Percentiles rank a stretch among this genome's conserved stretches.
Conservation (phyloP, 2,888 invertebrate species). For the Hydraecia micacea region DNA sequence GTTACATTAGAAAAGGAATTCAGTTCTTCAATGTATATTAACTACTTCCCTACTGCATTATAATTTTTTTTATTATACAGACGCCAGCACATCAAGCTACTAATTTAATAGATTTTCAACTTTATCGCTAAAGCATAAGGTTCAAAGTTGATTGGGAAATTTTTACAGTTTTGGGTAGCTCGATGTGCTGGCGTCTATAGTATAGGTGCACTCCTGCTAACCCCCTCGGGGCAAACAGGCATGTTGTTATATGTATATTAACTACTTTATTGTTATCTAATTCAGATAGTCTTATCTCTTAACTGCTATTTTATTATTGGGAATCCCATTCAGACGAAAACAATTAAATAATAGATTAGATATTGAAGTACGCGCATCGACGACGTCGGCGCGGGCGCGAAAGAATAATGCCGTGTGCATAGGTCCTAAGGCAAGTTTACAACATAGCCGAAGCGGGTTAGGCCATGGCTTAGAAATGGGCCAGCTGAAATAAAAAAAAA, state of each 20-base stretch:
- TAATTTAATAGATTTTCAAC: no score
- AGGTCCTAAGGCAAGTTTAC: background rate
- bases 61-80: background rate
- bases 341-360: conserved; percentile 29
- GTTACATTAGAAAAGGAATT: background rate
- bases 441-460: background rate
- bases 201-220: background rate
- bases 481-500: no score
- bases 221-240: background rate
- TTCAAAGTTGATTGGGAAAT: no score
- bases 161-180: no score
- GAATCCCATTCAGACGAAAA: conserved; percentile 11
- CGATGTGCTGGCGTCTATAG: background rate
- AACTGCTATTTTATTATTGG: background rate
- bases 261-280: background rate
- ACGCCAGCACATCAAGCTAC: no score
- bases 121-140: no score
- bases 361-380: background rate
- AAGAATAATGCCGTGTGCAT: background rate
- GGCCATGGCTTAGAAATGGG: background rate
- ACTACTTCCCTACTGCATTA: background rate
- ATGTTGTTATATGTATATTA: background rate
- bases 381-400: background rate
- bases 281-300: conserved; percentile 11
- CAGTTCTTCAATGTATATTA: background rate